Evolutionary conservation across 2,113 vertebrate genomes (phyloP).

Genomic region (Rhinogobius similis): DNA sequence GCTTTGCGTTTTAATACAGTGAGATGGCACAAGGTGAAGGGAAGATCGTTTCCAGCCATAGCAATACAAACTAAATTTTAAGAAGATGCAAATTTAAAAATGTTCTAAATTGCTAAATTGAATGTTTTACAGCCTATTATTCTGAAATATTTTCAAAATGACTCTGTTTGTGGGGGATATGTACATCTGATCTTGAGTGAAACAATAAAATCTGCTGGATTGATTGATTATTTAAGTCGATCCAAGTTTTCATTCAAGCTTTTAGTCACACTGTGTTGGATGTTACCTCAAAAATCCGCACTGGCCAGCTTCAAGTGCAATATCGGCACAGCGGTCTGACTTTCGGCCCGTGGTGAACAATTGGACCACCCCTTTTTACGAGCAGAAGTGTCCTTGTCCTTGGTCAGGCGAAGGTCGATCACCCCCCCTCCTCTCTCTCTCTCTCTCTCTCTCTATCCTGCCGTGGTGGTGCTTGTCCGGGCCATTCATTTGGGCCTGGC

Average conservation of each 20-base stretch:
- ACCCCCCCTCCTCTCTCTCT: constrained; percentile 29
- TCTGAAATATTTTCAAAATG: too few relatives aligned
- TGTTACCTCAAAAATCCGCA: neutral
- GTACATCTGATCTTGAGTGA: too few relatives aligned
- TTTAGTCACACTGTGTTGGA: neutral
- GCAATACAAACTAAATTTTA: too few relatives aligned
- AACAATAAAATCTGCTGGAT: neutral
- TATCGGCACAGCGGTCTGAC: constrained; percentile 34
- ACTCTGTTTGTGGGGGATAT: too few relatives aligned
- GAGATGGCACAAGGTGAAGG: too few relatives aligned
- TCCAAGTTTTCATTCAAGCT: neutral
- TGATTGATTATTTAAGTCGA: neutral
- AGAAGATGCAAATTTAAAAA: too few relatives aligned
- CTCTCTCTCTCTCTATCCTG: neutral
- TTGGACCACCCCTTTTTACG: constrained; percentile 68
- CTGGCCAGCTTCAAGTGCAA: constrained; percentile 18
- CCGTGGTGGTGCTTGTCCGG: constrained; percentile 51
- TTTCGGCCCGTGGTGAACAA: constrained; percentile 58
- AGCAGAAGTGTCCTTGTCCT: constrained; percentile 75
- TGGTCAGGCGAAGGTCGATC: constrained; percentile 67
- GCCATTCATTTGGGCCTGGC: constrained; percentile 64
- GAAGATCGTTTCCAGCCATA: too few relatives aligned
- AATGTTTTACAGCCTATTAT: too few relatives aligned
- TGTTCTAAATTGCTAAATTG: too few relatives aligned
- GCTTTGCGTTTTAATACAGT: too few relatives aligned